Evolutionary conservation across 2,797 vertebrate species (phyloP).

Genomic region (Monodelphis domestica): DNA sequence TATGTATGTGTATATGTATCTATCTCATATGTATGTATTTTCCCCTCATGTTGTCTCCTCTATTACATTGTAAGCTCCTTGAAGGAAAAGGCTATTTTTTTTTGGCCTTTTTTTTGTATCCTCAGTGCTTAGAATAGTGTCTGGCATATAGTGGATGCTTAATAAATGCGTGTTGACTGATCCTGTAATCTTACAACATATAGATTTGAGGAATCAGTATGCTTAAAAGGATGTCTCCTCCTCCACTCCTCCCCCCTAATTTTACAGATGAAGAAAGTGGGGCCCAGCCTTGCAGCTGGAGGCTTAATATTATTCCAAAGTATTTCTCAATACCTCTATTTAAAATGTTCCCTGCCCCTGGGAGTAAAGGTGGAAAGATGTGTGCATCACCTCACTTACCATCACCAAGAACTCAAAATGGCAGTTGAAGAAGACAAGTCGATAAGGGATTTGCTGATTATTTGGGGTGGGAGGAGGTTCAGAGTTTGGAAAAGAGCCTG

Average conservation of each 20-base stretch:
- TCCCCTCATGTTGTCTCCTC: not conserved
- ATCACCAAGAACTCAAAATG: not conserved
- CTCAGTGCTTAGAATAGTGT: not conserved
- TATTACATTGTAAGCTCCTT: not conserved
- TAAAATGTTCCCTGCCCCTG: constrained; percentile 43
- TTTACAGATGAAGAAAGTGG: not conserved
- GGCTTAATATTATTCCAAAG: constrained; percentile 67
- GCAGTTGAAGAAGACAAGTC: not conserved
- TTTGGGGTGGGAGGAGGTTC: not conserved
- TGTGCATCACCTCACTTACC: not conserved
- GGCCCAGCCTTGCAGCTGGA: constrained; percentile 55
- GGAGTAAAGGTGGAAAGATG: constrained; percentile 45
- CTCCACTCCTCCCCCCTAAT: not conserved
- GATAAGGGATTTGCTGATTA: not conserved
- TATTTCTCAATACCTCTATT: constrained; percentile 64
- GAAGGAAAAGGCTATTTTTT: not conserved
- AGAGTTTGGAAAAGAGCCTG: not conserved
- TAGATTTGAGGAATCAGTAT: not conserved
- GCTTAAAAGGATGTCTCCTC: not conserved
- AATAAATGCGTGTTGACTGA: not conserved
- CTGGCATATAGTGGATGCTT: not conserved
- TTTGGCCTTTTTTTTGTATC: not conserved
- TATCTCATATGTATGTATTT: no score
- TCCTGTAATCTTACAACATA: not conserved
- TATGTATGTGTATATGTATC: no score